Evolutionary conservation across 2,888 invertebrate species (phyloP).

Genomic region (Himalopsyche anomala): DNA sequence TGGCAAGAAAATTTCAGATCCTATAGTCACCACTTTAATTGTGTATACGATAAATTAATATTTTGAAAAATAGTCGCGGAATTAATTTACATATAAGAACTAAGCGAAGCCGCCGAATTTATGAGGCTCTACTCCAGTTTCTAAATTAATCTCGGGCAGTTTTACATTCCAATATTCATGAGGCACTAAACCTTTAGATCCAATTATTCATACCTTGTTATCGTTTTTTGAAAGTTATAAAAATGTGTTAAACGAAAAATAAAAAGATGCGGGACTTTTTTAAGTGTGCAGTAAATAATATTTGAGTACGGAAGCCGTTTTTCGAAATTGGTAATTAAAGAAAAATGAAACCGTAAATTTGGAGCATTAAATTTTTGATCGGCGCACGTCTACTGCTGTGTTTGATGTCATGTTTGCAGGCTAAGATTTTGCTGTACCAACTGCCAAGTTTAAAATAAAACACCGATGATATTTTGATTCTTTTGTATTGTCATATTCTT

Average conservation of each 20-base stretch:
- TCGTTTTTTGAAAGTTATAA: slow-evolving; percentile 22
- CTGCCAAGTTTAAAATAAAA: neutral
- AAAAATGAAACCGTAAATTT: slow-evolving; percentile 26
- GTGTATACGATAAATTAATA: too few relatives aligned
- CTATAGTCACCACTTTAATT: too few relatives aligned
- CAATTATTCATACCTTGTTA: slow-evolving; percentile 10
- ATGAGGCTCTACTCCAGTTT: too few relatives aligned
- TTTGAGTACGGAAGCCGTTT: neutral
- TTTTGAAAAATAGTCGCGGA: too few relatives aligned
- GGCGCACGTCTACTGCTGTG: neutral
- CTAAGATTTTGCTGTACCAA: neutral
- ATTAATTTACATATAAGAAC: too few relatives aligned
- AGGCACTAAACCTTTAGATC: neutral
- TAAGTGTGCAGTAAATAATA: slow-evolving; percentile 23
- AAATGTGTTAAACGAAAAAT: slow-evolving; percentile 13
- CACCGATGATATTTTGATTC: too few relatives aligned
- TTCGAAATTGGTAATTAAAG: slow-evolving; percentile 29
- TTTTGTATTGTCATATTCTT: too few relatives aligned
- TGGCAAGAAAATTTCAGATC: too few relatives aligned
- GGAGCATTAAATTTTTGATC: slow-evolving; percentile 20
- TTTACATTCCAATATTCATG: neutral
- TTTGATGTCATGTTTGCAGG: neutral
- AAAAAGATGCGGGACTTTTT: slow-evolving; percentile 19
- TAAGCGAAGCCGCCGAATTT: too few relatives aligned
- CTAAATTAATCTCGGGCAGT: too few relatives aligned